Conservation (phyloP, 2,888 invertebrate species). For the Chymomyza caudatula region DNA sequence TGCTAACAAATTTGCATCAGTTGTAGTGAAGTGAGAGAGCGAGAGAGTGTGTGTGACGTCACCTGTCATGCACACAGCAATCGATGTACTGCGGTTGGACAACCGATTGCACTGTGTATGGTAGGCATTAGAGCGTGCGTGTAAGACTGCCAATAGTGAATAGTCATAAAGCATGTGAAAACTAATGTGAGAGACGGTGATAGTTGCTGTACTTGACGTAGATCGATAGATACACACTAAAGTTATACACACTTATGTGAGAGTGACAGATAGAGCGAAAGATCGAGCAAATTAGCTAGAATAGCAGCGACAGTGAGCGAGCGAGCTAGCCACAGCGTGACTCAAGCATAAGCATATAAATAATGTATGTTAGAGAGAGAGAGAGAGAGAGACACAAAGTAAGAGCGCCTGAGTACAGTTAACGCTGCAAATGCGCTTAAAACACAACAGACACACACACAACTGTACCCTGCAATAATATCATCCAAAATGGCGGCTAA, state of each 20-base stretch:
- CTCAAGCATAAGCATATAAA: neutral
- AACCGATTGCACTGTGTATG: no score
- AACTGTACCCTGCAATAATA: neutral
- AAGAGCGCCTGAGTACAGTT: neutral
- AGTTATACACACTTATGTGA: neutral
- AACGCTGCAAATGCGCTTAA: neutral
- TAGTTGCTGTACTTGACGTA: neutral
- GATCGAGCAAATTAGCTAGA: constrained; percentile 1
- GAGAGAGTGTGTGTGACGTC: constrained; percentile 4
- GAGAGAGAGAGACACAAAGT: constrained; percentile 3
- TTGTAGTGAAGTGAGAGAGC: constrained; percentile 18
- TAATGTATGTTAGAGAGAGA: constrained; percentile 4
- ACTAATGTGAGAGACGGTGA: neutral
- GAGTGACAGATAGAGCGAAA: neutral
- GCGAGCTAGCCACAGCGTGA: neutral
- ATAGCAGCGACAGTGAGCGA: neutral
- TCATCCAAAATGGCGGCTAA: constrained; percentile 27
- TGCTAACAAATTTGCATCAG: constrained; percentile 16
- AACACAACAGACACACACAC: neutral
- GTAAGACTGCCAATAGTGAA: neutral
- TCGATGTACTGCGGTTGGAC: no score
- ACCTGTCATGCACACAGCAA: no score
- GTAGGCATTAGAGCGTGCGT: neutral
- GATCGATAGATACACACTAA: neutral
- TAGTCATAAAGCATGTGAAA: neutral